These are phyloP conservation scores for Psix sp. DNA, from an alignment of 1,140 invertebrate species.

Conservation along the genomic window DNA sequence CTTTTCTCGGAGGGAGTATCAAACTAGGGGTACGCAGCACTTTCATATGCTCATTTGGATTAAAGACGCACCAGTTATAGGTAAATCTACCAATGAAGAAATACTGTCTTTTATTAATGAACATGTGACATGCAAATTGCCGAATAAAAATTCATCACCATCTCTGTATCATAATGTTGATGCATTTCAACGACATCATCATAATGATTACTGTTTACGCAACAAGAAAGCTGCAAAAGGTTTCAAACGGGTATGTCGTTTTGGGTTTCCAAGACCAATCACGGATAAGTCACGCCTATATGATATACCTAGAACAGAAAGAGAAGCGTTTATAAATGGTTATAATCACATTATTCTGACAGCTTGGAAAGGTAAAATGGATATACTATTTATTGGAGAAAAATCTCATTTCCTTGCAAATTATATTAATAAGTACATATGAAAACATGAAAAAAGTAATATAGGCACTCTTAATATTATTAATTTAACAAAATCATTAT, in stretches of 20 bases:
- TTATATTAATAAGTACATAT: not conserved
- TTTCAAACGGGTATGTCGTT: not conserved
- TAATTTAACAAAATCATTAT: not conserved
- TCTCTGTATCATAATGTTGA: not conserved
- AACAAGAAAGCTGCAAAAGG: not conserved
- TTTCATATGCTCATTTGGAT: conserved; percentile 49
- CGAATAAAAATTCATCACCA: not conserved
- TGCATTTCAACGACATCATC: not conserved
- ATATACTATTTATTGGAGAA: not conserved
- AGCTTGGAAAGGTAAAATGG: not conserved
- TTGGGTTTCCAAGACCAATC: not conserved
- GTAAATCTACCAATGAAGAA: conserved; percentile 11
- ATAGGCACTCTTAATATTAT: not conserved
- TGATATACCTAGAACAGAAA: not conserved
- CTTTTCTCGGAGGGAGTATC: conserved; percentile 54
- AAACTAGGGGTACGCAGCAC: conserved; percentile 29
- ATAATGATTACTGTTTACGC: not conserved
- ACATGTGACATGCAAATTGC: conserved; percentile 16
- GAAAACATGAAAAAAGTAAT: not conserved
- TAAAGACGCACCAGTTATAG: conserved; percentile 38
- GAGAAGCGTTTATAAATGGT: not conserved
- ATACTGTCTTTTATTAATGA: conserved; percentile 13
- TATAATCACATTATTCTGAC: not conserved
- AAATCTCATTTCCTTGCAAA: not conserved
- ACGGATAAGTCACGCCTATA: not conserved